Percentiles rank a stretch among this genome's conserved stretches.
These are phyloP conservation scores for Elysia chlorotica DNA, from an alignment of 1,140 invertebrate species.

Conservation along the genomic window DNA sequence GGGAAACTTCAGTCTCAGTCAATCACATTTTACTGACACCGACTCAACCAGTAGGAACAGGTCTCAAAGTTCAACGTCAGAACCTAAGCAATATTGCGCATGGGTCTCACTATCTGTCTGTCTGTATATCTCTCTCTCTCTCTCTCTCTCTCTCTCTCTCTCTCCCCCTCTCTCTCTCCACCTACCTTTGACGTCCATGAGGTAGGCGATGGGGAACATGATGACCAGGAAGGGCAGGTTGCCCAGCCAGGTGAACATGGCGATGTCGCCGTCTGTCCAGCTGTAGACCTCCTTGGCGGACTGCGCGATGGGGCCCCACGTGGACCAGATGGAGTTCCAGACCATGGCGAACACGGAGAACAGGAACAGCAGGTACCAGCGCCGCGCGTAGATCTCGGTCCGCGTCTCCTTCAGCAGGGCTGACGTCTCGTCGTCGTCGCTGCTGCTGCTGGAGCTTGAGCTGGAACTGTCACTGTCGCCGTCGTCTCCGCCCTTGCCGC, in stretches of 20 bases:
- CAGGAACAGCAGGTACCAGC: slow-evolving; percentile 40
- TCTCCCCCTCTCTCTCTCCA: too few species aligned
- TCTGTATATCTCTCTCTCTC: too few species aligned
- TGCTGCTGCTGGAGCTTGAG: too few species aligned
- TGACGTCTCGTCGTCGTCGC: not conserved
- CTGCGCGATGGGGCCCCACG: slow-evolving; percentile 64
- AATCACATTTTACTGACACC: too few species aligned
- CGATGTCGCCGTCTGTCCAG: slow-evolving; percentile 62
- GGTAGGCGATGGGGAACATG: slow-evolving; percentile 62
- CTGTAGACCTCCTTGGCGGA: slow-evolving; percentile 61
- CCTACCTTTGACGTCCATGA: slow-evolving; percentile 53
- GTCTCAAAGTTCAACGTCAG: too few species aligned
- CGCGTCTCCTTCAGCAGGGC: not conserved
- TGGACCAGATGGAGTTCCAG: slow-evolving; percentile 62
- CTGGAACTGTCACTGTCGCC: not conserved
- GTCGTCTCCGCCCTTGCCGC: not conserved
- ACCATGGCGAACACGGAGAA: slow-evolving; percentile 34
- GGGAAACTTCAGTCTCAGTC: too few species aligned
- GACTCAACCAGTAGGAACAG: too few species aligned
- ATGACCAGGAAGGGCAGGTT: slow-evolving; percentile 63
- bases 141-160: too few species aligned
- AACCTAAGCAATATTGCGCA: too few species aligned
- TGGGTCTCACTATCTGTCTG: too few species aligned
- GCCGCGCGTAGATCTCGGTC: slow-evolving; percentile 26
- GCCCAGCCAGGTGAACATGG: slow-evolving; percentile 65